Evolutionary conservation across 1,140 invertebrate genomes (phyloP), one percentile per base, ranked within the genome.

Genomic region (Solenopsis fugax): DNA sequence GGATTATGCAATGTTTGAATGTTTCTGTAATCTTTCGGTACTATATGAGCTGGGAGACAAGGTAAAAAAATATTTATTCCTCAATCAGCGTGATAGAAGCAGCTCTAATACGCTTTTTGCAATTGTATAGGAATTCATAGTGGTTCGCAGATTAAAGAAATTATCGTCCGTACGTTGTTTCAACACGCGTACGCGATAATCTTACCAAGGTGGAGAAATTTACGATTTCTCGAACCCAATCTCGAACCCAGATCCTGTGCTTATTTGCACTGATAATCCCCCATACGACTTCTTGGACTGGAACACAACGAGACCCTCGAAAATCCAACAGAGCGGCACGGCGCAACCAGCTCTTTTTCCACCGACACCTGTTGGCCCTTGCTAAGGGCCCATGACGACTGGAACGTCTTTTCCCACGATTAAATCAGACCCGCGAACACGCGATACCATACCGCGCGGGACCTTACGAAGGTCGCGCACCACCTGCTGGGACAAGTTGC

Each of bases 401-500:
- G 37, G 62, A 62, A 54, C 56, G 58, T 82, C 76, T 84, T 90
- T 93, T 92, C 92, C 90, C 91, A 93, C 91, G 91, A 92, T 93
- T 92, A 92, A 93, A 92, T 92, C 91, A 78, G 54, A 56, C 56
- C 12, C 90, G 89, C 89, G 87, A 81, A 69, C 89, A 92, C 89
- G 69, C 75, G 86, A 90, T 90, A 88, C 64, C 67, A 48, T 56
- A 48, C 48, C 69, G 58, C 88, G 91, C 87, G 91, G 80, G 91
- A 93, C 91, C 93, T 93, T 92, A 75, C 86, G 89, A 93, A 93
- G 93, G 93, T 91, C 93, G 93, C 85, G 52, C 89, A 76, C 85
- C 93, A 93, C 92, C 93, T 94, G 93, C 82, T 73, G 85, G 34
- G 37, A 84, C 78, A 67, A 67, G 52, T 73, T 54, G 21, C 52